Evolutionary conservation across 2,888 invertebrate species (phyloP).

Genomic region (Drosophila quinaria): DNA sequence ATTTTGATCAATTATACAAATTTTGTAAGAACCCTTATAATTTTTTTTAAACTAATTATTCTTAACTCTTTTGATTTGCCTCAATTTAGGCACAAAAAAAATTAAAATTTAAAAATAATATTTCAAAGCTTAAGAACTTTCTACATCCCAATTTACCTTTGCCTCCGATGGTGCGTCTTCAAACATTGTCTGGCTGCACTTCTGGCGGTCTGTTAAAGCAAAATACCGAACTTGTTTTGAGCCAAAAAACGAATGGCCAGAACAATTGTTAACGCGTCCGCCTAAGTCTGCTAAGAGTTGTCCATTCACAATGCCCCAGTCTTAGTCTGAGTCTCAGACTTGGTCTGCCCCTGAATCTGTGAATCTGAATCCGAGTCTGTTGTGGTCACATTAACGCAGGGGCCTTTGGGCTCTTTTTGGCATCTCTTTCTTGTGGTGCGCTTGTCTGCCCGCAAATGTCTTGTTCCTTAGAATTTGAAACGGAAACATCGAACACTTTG

Average conservation of each 20-base stretch:
- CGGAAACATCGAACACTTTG: constrained; percentile 84
- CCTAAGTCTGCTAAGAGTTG: constrained; percentile 57
- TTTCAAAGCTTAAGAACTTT: not conserved
- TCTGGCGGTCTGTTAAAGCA: constrained; percentile 66
- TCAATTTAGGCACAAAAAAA: no score
- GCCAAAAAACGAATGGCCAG: constrained; percentile 59
- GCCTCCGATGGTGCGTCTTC: constrained; percentile 34
- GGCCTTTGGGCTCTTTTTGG: constrained; percentile 34
- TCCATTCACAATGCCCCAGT: constrained; percentile 64
- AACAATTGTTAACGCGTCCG: constrained; percentile 81
- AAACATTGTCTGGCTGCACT: constrained; percentile 38
- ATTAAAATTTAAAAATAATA: not conserved
- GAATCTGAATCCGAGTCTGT: constrained; percentile 6
- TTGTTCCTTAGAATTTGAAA: constrained; percentile 84
- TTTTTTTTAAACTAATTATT: no score
- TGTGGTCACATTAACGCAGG: constrained; percentile 51
- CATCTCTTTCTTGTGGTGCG: constrained; percentile 25
- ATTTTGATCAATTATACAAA: no score
- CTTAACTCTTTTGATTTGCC: no score
- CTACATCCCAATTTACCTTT: not conserved
- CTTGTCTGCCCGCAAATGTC: constrained; percentile 70
- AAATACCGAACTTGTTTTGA: constrained; percentile 76
- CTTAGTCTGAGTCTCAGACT: constrained; percentile 20
- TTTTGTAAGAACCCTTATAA: no score
- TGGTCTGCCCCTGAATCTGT: no score